Evolutionary conservation across 2,888 invertebrate genomes (phyloP), one percentile per base, ranked within the genome.

Genomic region (Eupithecia pulchellata): DNA sequence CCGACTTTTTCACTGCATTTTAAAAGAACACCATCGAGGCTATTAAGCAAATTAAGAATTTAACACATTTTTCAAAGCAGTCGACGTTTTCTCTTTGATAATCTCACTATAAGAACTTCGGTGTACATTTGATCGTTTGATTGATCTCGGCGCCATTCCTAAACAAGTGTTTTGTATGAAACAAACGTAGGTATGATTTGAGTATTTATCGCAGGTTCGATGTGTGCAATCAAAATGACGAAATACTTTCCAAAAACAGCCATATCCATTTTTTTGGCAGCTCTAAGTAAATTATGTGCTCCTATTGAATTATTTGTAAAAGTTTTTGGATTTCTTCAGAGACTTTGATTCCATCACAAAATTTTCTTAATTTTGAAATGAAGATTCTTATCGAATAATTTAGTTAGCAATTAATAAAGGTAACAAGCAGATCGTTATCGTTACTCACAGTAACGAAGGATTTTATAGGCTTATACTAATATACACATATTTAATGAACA

Each of bases 301-400:
- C 66, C 72, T 66, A 69, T 72, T 72, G 66, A 69, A 72, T 63
- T 60, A 72, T 68, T 69, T 68, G 58, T 52, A 29, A 72, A 72
- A 72, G 58, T 66, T 72, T 66, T 60, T 30, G 68, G 69, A 72
- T 66, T 68, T 66, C 63, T 72, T 63, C 62, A 20, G 39, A 68
- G 68, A 68, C 68, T 72, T 68, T 69, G 72, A 69, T 72, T 69
- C 55, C 52, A 64, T 66, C 60, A 69, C 55, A 64, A 60, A 64
- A 32, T 64, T 69, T 66, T 69, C 63, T 60, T 68, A 27, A 57
- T 57, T 57, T 64, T 47, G 36, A 66, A 69, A 69, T 60, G 57
- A 32, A 63, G 27, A 66, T 69, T 72, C 55, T 64, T 52, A 66
- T 69, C 64, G 58, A 69, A 39, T 55, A 29, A 57, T 8, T 6